These are phyloP conservation scores for Psilopogon haemacephalus DNA, from an alignment of 2,113 vertebrate species.

Conservation along the genomic window DNA sequence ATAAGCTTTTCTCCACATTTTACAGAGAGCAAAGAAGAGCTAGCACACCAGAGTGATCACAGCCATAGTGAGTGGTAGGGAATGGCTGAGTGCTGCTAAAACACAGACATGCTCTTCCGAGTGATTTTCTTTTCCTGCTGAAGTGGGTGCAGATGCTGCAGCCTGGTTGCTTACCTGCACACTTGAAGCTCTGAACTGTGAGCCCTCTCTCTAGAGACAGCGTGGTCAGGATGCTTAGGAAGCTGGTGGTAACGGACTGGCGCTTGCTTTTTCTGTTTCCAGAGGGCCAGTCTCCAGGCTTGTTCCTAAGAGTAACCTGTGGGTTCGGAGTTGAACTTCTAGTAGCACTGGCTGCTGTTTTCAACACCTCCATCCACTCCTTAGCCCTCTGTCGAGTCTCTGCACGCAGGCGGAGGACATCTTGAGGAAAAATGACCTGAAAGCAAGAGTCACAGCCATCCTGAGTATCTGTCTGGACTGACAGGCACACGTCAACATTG, in stretches of 20 bases:
- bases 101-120: background rate
- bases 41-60: background rate
- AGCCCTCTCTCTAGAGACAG: constrained; percentile 94
- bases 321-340: constrained; percentile 73
- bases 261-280: constrained; percentile 80
- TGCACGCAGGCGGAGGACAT: constrained; percentile 85
- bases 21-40: background rate
- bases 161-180: constrained; percentile 85
- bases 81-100: background rate
- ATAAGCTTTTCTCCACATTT: background rate
- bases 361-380: constrained; percentile 91
- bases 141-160: background rate
- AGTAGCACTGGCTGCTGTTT: constrained; percentile 74
- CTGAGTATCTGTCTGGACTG: constrained; percentile 79
- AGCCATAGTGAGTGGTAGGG: background rate
- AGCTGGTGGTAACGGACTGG: constrained; percentile 95
- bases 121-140: background rate
- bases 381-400: constrained; percentile 83
- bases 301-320: constrained; percentile 82
- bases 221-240: constrained; percentile 93
- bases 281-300: constrained; percentile 73
- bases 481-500: constrained; percentile 82
- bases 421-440: constrained; percentile 88
- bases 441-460: constrained; percentile 85
- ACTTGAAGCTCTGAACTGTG: constrained; percentile 95